phyloP scores from a whole-genome alignment of 1,140 invertebrate genomes.

The Drosophila funebris region DNA sequence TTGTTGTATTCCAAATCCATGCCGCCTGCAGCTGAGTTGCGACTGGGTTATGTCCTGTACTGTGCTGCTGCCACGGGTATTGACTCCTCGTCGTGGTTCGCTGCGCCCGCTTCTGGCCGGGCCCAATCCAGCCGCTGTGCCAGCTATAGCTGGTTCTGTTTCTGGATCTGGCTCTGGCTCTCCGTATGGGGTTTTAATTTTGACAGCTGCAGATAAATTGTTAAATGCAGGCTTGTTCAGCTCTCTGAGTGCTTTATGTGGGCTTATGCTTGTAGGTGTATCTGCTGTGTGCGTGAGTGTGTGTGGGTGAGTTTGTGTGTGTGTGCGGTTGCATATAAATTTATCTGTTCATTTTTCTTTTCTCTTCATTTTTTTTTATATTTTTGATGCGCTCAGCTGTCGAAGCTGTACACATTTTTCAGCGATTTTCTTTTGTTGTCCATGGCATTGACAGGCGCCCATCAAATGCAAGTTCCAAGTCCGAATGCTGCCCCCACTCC shows the following conservation, averaged over 20 bases:
- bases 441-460: conserved; percentile 75
- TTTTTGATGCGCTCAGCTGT: conserved; percentile 57
- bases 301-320: conserved; percentile 3
- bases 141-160: conserved; percentile 22
- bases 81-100: conserved; percentile 76
- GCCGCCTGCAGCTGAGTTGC: conserved; percentile 76
- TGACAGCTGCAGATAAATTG: conserved; percentile 83
- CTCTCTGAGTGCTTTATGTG: conserved; percentile 78
- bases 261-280: conserved; percentile 72
- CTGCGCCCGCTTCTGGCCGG: conserved; percentile 8
- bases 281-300: conserved; percentile 10
- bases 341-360: conserved; percentile 66
- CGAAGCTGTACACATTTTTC: conserved; percentile 71
- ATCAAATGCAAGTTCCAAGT: conserved; percentile 65
- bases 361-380: not conserved
- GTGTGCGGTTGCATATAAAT: conserved; percentile 68
- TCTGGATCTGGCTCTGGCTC: conserved; percentile 41
- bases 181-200: conserved; percentile 82
- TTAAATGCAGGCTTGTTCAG: conserved; percentile 79
- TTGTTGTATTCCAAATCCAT: conserved; percentile 60
- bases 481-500: not conserved
- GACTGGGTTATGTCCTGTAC: conserved; percentile 69
- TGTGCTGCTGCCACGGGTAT: conserved; percentile 72
- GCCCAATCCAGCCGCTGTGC: not conserved
- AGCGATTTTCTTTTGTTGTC: conserved; percentile 73